Conservation (phyloP, 1,140 invertebrate genomes). For the Liolophura sinensis region DNA sequence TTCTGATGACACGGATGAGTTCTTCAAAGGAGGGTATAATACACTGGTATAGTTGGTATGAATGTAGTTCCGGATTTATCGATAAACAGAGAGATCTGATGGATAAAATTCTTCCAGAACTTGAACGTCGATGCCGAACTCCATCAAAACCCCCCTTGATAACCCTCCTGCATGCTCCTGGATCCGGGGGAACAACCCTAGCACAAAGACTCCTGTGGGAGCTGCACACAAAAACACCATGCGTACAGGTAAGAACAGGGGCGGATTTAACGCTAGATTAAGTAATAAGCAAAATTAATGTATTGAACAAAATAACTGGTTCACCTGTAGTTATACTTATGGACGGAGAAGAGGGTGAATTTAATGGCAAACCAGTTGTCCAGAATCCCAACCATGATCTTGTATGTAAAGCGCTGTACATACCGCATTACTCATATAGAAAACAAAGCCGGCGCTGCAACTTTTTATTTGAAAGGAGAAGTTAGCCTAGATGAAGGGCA, state of each 20-base stretch:
- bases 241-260: constrained; percentile 17
- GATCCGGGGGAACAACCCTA: constrained; percentile 26
- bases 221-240: constrained; percentile 14
- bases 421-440: constrained; percentile 12
- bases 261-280: constrained; percentile 12
- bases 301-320: constrained; percentile 18
- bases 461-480: constrained; percentile 16
- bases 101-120: constrained; percentile 11
- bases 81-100: constrained; percentile 25
- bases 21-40: constrained; percentile 33
- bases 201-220: constrained; percentile 27
- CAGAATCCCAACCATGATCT: constrained; percentile 15
- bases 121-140: constrained; percentile 12
- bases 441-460: constrained; percentile 1
- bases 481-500: constrained; percentile 18
- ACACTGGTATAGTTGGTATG: constrained; percentile 30
- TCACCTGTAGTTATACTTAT: constrained; percentile 24
- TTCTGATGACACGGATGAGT: constrained; percentile 23
- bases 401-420: constrained; percentile 24
- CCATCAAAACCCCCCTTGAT: constrained; percentile 16
- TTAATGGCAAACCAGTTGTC: constrained; percentile 10
- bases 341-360: constrained; percentile 30
- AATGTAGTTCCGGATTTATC: constrained; percentile 13
- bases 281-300: constrained; percentile 12
- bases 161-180: constrained; percentile 22